Evolutionary conservation across 2,113 vertebrate genomes (phyloP).

Genomic region (Machaerirhynchus nigripectus): DNA sequence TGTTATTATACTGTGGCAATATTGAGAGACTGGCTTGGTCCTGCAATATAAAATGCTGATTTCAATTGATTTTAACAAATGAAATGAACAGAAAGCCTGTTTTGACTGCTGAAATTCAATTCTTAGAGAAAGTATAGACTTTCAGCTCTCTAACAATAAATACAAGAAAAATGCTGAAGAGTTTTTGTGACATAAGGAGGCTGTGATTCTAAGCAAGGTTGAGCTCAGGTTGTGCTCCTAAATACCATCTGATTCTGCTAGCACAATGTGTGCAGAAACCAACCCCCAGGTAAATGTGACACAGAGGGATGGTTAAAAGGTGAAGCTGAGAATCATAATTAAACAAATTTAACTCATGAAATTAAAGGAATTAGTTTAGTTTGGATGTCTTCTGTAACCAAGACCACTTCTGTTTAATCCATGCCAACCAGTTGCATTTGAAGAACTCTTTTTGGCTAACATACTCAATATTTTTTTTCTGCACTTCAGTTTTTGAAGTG

Average conservation of each 20-base stretch:
- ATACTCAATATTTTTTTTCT: neutral
- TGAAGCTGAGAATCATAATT: neutral
- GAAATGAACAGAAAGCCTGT: neutral
- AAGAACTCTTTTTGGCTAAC: neutral
- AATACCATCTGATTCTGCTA: neutral
- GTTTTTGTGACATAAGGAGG: neutral
- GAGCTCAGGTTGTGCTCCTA: neutral
- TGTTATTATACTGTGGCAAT: neutral
- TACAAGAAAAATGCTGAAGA: neutral
- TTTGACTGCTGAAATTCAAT: neutral
- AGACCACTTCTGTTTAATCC: neutral
- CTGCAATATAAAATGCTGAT: constrained; percentile 17
- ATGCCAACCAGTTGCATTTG: neutral
- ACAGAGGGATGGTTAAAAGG: neutral
- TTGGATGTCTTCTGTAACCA: neutral
- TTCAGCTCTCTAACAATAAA: neutral
- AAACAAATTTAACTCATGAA: neutral
- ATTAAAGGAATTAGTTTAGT: neutral
- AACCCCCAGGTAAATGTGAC: fast-evolving
- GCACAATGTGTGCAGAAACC: neutral
- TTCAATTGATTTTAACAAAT: constrained; percentile 31
- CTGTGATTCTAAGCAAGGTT: neutral
- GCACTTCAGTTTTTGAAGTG: neutral
- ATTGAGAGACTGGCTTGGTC: neutral
- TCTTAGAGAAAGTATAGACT: neutral